A percentile compares a stretch with the other conserved stretches of the same genome.
phyloP scores from a whole-genome alignment of 2,797 vertebrate genomes.

The Myotis planiceps region DNA sequence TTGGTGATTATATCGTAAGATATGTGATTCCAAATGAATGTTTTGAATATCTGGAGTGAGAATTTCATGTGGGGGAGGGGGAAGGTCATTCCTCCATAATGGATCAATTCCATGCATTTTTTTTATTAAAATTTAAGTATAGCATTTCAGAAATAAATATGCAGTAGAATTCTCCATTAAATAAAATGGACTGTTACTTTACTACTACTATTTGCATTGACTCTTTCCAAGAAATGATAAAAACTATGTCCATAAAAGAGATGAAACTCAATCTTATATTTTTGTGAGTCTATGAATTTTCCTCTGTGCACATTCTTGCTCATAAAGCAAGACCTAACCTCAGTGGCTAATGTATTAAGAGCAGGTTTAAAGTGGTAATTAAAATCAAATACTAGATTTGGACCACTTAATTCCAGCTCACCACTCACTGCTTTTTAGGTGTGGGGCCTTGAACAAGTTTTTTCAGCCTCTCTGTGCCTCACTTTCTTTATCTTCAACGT shows the following conservation, averaged over 20 bases:
- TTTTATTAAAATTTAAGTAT: neutral
- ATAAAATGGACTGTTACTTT: neutral
- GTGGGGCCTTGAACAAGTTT: neutral
- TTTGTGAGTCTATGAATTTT: conserved; percentile 41
- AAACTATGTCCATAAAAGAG: neutral
- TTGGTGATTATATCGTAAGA: neutral
- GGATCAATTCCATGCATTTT: neutral
- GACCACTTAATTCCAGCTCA: neutral
- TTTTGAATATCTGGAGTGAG: neutral
- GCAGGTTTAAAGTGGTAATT: neutral
- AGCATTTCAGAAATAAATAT: conserved; percentile 37
- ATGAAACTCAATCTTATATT: neutral
- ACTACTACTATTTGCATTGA: conserved; percentile 13
- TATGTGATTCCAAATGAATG: neutral
- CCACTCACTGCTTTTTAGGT: neutral
- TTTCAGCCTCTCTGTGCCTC: neutral
- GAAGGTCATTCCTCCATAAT: neutral
- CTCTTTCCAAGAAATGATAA: conserved; percentile 36
- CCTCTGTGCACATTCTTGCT: neutral
- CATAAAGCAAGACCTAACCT: conserved; percentile 12
- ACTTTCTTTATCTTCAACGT: neutral
- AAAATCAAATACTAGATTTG: neutral
- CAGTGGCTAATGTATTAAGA: neutral
- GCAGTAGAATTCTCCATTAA: neutral
- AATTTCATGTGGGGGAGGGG: neutral